These are phyloP conservation scores for Drosophila pseudoobscura DNA, from an alignment of 1,140 invertebrate species.

Conservation along the genomic window DNA sequence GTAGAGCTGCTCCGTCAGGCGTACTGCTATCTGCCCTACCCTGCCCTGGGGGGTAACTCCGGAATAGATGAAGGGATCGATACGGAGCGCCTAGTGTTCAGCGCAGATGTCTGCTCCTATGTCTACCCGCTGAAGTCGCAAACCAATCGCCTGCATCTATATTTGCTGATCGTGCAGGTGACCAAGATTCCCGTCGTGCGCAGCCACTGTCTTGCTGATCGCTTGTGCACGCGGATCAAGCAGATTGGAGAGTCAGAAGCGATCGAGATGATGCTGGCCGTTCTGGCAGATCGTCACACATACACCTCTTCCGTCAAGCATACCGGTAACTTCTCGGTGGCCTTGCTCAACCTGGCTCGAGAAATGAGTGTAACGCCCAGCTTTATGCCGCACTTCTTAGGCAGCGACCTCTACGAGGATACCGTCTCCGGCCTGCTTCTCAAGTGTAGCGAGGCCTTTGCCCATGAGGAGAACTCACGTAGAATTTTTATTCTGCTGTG, in stretches of 20 bases:
- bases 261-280: slow-evolving; percentile 80
- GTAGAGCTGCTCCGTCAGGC: slow-evolving; percentile 87
- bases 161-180: slow-evolving; percentile 84
- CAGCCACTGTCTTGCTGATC: slow-evolving; percentile 82
- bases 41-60: slow-evolving; percentile 24
- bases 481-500: slow-evolving; percentile 85
- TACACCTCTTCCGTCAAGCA: background rate
- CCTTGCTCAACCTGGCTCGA: slow-evolving; percentile 48
- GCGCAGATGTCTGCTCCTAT: slow-evolving; percentile 86
- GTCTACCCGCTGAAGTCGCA: slow-evolving; percentile 86
- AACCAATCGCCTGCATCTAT: slow-evolving; percentile 84
- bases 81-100: slow-evolving; percentile 86
- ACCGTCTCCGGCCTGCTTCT: slow-evolving; percentile 84
- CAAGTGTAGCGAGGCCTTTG: slow-evolving; percentile 79
- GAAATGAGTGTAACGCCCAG: slow-evolving; percentile 85
- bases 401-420: slow-evolving; percentile 85
- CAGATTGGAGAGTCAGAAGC: slow-evolving; percentile 83
- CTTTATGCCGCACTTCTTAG: slow-evolving; percentile 85
- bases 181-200: slow-evolving; percentile 86
- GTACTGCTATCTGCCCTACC: slow-evolving; percentile 86
- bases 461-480: slow-evolving; percentile 62
- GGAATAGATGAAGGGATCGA: slow-evolving; percentile 69
- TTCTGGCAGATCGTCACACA: slow-evolving; percentile 37
- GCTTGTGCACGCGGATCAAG: slow-evolving; percentile 71
- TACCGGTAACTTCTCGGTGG: slow-evolving; percentile 18